Evolutionary conservation across 2,888 invertebrate genomes (phyloP).

Genomic region (Diabrotica balteata): DNA sequence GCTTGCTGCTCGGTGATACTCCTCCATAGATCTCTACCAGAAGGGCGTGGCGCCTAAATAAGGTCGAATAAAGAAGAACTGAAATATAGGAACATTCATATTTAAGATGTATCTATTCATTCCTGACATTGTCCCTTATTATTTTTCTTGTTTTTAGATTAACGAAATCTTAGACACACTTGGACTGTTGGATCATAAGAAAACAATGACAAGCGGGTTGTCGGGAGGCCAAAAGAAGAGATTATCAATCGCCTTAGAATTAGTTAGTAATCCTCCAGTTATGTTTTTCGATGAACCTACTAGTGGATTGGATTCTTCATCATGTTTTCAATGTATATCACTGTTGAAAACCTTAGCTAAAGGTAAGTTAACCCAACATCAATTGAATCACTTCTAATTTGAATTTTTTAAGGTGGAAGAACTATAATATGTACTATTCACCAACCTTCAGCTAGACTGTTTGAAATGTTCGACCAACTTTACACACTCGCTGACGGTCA

Average conservation of each 20-base stretch:
- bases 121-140: too few relatives aligned
- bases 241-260: conserved; percentile 90
- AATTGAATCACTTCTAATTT: background rate
- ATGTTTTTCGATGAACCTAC: conserved; percentile 99
- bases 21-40: too few relatives aligned
- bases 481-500: conserved; percentile 94
- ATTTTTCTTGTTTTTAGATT: conserved; percentile 67
- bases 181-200: conserved; percentile 84
- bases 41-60: too few relatives aligned
- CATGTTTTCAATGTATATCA: conserved; percentile 93
- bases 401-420: conserved; percentile 68
- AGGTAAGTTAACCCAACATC: conserved; percentile 31
- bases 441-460: conserved; percentile 94
- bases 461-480: conserved; percentile 96
- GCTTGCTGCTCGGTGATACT: too few relatives aligned
- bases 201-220: conserved; percentile 88
- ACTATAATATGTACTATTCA: conserved; percentile 96
- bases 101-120: too few relatives aligned
- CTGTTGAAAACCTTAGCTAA: conserved; percentile 86
- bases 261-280: conserved; percentile 95
- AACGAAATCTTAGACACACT: conserved; percentile 90
- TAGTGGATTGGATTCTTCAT: conserved; percentile 93
- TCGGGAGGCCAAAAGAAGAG: conserved; percentile 96
- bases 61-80: too few relatives aligned
- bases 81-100: too few relatives aligned